phyloP scores from a whole-genome alignment of 2,888 invertebrate species.

The Aethes cnicana region DNA sequence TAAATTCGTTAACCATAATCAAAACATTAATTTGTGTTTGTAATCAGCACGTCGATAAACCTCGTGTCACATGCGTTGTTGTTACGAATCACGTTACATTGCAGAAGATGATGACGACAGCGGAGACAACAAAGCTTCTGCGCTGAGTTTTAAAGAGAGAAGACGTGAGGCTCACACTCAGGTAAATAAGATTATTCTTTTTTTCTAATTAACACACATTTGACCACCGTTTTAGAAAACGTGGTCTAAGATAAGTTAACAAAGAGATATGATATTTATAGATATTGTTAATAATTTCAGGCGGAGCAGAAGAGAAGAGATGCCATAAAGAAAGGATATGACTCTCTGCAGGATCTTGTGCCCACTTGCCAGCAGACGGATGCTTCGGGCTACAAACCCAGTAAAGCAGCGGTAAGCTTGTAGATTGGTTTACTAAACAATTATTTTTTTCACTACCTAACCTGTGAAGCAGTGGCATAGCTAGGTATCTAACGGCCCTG shows the following conservation, averaged over 20 bases:
- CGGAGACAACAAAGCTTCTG: constrained; percentile 81
- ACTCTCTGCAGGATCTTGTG: constrained; percentile 94
- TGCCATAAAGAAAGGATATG: constrained; percentile 98
- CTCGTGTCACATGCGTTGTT: constrained; percentile 11
- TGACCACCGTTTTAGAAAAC: too few species aligned
- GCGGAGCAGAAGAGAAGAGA: constrained; percentile 98
- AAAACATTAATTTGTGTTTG: too few species aligned
- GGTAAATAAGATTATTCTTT: constrained; percentile 47
- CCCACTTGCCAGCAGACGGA: constrained; percentile 97
- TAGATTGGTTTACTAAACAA: neutral
- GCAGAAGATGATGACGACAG: constrained; percentile 85
- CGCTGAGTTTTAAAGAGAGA: constrained; percentile 95
- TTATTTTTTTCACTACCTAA: neutral
- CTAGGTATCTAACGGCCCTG: too few species aligned
- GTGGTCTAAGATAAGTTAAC: too few species aligned
- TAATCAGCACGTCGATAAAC: too few species aligned
- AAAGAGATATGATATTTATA: too few species aligned
- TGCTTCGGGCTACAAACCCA: constrained; percentile 95
- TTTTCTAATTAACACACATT: too few species aligned
- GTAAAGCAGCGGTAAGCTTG: constrained; percentile 92
- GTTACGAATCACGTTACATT: constrained; percentile 34
- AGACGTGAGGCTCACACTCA: constrained; percentile 96
- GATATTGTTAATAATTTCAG: constrained; percentile 69
- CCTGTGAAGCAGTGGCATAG: too few species aligned
- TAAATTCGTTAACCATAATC: constrained; percentile 3